These are phyloP conservation scores for Spongilla lacustris DNA, from an alignment of 37 sponge, comb jelly and placozoan species.

Conservation along the genomic window DNA sequence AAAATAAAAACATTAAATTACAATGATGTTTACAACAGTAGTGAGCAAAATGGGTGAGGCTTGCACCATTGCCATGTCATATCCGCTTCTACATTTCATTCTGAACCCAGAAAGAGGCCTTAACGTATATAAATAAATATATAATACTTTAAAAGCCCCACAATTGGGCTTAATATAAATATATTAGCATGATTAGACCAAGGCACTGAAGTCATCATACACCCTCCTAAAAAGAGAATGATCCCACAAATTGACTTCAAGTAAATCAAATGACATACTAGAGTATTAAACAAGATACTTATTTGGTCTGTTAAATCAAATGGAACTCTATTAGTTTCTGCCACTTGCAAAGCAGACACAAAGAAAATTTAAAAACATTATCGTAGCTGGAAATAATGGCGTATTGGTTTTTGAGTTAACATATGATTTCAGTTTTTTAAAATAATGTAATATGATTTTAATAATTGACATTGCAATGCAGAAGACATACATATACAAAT, in stretches of 20 bases:
- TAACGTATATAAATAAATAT: slow-evolving; percentile 71
- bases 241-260: slow-evolving; percentile 77
- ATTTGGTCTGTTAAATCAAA: slow-evolving; percentile 92
- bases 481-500: too few species aligned
- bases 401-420: slow-evolving; percentile 57
- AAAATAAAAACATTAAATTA: too few species aligned
- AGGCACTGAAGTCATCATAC: not conserved
- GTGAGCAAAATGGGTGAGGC: too few species aligned
- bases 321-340: slow-evolving; percentile 80
- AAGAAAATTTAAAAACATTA: slow-evolving; percentile 84
- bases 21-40: too few species aligned
- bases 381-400: slow-evolving; percentile 73
- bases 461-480: too few species aligned
- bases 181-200: too few species aligned
- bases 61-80: too few species aligned
- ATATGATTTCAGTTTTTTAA: slow-evolving; percentile 55
- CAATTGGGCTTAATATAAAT: not conserved
- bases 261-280: slow-evolving; percentile 79
- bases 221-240: slow-evolving; percentile 74
- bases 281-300: slow-evolving; percentile 86
- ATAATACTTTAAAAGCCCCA: slow-evolving; percentile 56
- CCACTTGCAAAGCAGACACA: slow-evolving; percentile 80
- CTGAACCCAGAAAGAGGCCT: too few species aligned
- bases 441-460: too few species aligned
- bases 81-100: too few species aligned